A percentile compares a stretch with the other conserved stretches of the same genome.
Conservation (phyloP, 2,113 vertebrate genomes). For the Eretmochelys imbricata region DNA sequence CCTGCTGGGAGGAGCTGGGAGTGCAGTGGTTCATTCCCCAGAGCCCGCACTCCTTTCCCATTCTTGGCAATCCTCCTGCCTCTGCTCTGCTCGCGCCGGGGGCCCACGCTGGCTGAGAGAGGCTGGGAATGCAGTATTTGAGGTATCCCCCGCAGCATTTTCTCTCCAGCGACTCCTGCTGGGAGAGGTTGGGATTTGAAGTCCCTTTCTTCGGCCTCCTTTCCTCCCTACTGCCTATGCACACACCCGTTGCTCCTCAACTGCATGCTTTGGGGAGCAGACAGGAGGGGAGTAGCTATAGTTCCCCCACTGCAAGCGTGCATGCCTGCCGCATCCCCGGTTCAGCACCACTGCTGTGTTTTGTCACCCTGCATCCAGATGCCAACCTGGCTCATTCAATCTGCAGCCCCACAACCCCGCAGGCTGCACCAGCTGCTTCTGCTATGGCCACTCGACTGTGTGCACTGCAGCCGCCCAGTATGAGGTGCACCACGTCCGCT, state of each 20-base stretch:
- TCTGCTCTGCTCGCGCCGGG: neutral
- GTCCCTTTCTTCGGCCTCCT: too few species aligned
- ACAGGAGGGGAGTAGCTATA: neutral
- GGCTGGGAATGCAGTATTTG: neutral
- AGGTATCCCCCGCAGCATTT: too few species aligned
- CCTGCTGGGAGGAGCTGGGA: neutral
- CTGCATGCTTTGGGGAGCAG: neutral
- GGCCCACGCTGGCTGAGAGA: neutral
- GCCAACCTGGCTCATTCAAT: slow-evolving; percentile 90
- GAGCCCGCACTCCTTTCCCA: neutral
- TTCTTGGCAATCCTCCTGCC: neutral
- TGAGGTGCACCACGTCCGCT: slow-evolving; percentile 74
- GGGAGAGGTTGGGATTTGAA: fast-evolving
- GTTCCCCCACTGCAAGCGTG: neutral
- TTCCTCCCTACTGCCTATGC: fast-evolving
- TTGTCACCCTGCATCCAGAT: slow-evolving; percentile 75
- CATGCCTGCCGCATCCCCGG: neutral
- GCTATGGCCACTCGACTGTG: slow-evolving; percentile 89
- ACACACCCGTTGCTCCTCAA: neutral
- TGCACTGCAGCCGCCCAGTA: slow-evolving; percentile 79
- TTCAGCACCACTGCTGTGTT: neutral
- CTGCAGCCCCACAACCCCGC: slow-evolving; percentile 81
- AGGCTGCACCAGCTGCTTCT: slow-evolving; percentile 92
- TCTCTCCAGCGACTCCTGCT: neutral
- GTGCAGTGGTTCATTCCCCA: neutral